These are phyloP conservation scores for Psilopsiagon aymara DNA, from an alignment of 2,113 vertebrate genomes.

Conservation along the genomic window DNA sequence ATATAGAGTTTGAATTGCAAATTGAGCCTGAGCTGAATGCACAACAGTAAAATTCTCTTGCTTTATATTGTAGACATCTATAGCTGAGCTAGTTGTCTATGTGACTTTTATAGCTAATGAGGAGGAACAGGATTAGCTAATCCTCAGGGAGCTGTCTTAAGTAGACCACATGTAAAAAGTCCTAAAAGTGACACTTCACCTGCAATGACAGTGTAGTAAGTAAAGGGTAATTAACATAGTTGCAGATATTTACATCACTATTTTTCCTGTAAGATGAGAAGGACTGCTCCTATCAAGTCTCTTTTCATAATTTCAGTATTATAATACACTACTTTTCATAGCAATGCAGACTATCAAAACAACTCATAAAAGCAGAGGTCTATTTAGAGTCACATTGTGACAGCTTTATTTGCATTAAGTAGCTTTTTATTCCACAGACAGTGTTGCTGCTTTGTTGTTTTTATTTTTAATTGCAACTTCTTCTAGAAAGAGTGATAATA, in stretches of 20 bases:
- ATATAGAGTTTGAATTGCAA: not conserved
- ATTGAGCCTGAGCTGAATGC: not conserved
- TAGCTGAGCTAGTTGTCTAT: not conserved
- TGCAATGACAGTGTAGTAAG: not conserved
- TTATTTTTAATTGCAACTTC: not conserved
- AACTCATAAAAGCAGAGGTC: not conserved
- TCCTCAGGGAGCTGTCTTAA: not conserved
- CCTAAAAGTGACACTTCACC: not conserved
- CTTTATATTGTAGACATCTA: not conserved
- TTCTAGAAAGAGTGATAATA: not conserved
- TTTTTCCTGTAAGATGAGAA: not conserved
- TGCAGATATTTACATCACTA: not conserved
- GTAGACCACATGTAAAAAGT: not conserved
- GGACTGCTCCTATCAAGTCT: not conserved
- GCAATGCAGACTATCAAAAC: not conserved
- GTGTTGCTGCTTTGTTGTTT: not conserved
- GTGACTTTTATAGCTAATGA: not conserved
- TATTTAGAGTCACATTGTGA: not conserved
- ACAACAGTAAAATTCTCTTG: not conserved
- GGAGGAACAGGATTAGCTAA: not conserved
- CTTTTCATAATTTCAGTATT: not conserved
- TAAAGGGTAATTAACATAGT: not conserved
- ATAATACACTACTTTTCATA: not conserved
- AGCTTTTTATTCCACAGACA: not conserved
- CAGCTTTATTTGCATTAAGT: not conserved